A percentile compares a stretch with the other conserved stretches of the same genome.
Evolutionary conservation across 2,888 invertebrate genomes (phyloP).

Genomic region (Trachelus stipa): DNA sequence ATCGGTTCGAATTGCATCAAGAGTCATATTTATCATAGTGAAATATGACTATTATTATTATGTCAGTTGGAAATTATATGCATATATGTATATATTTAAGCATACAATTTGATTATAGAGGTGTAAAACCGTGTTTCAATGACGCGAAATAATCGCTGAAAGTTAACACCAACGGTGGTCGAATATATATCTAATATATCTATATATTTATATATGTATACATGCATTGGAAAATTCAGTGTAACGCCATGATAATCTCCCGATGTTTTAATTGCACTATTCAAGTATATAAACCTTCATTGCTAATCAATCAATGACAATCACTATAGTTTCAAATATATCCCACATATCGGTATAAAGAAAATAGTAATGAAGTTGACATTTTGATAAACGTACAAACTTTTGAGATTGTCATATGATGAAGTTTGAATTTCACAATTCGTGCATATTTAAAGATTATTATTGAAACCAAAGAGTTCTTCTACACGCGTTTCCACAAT

Average conservation of each 20-base stretch:
- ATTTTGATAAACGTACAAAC: neutral
- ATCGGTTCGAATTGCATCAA: no score
- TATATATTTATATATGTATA: neutral
- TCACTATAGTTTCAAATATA: neutral
- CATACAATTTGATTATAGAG: no score
- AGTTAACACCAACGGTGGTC: no score
- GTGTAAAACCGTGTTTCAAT: no score
- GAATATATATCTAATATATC: no score
- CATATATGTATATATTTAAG: no score
- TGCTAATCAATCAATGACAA: neutral
- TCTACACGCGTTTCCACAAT: no score
- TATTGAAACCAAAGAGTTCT: no score
- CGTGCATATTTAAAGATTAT: neutral
- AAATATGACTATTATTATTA: no score
- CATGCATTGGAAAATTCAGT: neutral
- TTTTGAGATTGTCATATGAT: neutral
- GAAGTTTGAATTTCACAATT: neutral
- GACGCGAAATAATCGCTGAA: no score
- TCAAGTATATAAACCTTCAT: neutral
- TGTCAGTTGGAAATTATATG: no score
- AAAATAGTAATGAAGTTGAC: neutral
- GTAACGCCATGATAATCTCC: neutral
- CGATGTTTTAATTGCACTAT: neutral
- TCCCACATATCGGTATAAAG: neutral
- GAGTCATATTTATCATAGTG: no score